Evolutionary conservation across 2,113 vertebrate species (phyloP).

Genomic region (Rhinopomastus cyanomelas): DNA sequence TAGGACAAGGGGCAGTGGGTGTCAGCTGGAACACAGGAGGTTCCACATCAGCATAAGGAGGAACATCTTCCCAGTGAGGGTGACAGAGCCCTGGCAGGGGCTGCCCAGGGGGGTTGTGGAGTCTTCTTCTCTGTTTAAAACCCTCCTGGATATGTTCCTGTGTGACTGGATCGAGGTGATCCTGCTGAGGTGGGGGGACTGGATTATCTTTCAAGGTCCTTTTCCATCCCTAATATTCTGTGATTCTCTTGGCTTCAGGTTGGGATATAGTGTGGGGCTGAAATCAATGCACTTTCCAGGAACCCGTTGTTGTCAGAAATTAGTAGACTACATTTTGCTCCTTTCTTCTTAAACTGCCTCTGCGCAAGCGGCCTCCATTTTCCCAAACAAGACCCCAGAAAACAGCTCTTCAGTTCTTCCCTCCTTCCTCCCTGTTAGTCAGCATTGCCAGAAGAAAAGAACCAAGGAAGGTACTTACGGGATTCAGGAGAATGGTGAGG

Average conservation of each 20-base stretch:
- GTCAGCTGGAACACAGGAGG: no score
- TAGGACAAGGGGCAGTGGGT: no score
- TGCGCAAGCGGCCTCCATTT: background rate
- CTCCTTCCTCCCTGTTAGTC: background rate
- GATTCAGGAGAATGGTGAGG: conserved; percentile 93
- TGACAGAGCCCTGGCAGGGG: no score
- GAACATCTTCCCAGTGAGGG: no score
- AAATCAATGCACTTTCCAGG: background rate
- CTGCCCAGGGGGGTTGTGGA: no score
- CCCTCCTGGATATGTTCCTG: no score
- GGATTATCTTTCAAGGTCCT: no score
- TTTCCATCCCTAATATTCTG: no score
- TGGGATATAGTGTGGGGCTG: background rate
- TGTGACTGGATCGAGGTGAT: no score
- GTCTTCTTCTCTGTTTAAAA: no score
- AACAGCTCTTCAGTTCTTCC: background rate
- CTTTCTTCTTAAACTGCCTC: background rate
- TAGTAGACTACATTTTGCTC: background rate
- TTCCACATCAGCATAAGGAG: no score
- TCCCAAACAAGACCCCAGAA: background rate
- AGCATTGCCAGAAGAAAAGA: background rate
- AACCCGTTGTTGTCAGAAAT: background rate
- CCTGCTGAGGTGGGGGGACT: no score
- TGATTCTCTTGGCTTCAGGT: background rate
- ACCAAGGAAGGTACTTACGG: conserved; percentile 79